Percentiles rank a stretch among this genome's conserved stretches.
These are phyloP conservation scores for Calameuta filiformis DNA, from an alignment of 2,888 invertebrate species.

Conservation along the genomic window DNA sequence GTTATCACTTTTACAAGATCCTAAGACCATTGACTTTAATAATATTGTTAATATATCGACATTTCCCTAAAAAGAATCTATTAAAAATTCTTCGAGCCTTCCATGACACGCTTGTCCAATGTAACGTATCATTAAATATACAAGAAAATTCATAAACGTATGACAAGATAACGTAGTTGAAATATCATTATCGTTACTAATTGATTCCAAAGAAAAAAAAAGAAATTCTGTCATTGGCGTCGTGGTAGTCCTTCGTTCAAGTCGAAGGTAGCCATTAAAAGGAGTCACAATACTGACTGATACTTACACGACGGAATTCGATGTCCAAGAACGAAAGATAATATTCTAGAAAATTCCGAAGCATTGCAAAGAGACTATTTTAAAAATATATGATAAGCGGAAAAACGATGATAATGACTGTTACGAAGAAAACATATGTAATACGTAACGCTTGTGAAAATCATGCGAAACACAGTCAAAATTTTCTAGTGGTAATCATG, in stretches of 20 bases:
- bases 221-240: neutral
- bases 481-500: too few relatives aligned
- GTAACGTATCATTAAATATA: neutral
- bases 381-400: too few relatives aligned
- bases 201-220: neutral
- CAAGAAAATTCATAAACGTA: neutral
- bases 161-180: neutral
- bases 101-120: neutral
- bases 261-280: neutral
- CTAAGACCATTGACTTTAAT: neutral
- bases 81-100: neutral
- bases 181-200: neutral
- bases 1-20: neutral
- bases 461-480: too few relatives aligned
- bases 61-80: neutral
- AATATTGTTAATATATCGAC: neutral
- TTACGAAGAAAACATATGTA: too few relatives aligned
- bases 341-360: too few relatives aligned
- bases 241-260: neutral
- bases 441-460: too few relatives aligned
- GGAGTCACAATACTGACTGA: neutral
- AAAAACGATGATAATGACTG: too few relatives aligned
- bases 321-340: too few relatives aligned
- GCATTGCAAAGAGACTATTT: too few relatives aligned
- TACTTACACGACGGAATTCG: too few relatives aligned